Evolutionary conservation across 2,113 vertebrate genomes (phyloP).

Genomic region (Uropsilus gracilis): DNA sequence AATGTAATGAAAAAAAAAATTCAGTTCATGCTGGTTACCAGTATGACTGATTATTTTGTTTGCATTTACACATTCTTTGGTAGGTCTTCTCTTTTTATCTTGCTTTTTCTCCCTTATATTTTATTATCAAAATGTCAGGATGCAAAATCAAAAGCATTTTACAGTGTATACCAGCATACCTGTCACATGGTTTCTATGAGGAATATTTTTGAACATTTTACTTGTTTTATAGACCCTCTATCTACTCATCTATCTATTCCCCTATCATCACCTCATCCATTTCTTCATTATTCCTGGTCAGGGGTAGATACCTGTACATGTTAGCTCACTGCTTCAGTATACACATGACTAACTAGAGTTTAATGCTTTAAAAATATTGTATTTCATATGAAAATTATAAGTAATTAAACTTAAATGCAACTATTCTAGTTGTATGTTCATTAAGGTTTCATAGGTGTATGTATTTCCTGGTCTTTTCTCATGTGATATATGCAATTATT

Average conservation of each 20-base stretch:
- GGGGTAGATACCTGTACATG: not conserved
- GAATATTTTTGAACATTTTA: constrained; percentile 43
- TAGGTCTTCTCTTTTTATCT: not conserved
- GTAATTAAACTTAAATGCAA: not conserved
- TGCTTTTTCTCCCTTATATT: not conserved
- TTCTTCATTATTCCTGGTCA: not conserved
- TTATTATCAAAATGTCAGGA: not conserved
- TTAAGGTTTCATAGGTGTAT: not conserved
- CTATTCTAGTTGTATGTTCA: not conserved
- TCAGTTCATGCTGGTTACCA: not conserved
- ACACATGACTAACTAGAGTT: not conserved
- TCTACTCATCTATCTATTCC: not conserved
- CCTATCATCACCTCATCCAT: not conserved
- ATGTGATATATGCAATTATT: not conserved
- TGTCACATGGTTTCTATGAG: not conserved
- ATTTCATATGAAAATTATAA: not conserved
- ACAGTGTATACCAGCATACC: not conserved
- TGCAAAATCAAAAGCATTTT: not conserved
- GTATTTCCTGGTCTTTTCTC: constrained; percentile 8
- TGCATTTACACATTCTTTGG: not conserved
- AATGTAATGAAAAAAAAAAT: not conserved
- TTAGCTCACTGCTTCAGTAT: not conserved
- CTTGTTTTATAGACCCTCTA: not conserved
- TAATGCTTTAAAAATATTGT: not conserved
- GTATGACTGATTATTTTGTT: not conserved